phyloP scores from a whole-genome alignment of 2,797 vertebrate species.

The Mus spretus region DNA sequence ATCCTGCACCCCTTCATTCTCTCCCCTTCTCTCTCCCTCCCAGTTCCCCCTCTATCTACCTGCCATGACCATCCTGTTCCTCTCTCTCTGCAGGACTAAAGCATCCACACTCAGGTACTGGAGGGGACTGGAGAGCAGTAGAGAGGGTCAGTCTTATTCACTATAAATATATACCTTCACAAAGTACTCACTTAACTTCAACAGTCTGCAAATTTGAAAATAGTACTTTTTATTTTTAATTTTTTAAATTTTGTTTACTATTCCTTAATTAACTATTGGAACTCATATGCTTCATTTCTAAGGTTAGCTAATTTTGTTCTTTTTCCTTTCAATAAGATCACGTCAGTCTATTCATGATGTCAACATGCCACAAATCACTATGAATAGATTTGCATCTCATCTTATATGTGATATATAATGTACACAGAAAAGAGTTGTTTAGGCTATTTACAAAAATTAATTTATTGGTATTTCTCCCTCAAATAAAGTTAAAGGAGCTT shows the following conservation, averaged over 20 bases:
- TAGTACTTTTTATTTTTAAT: neutral
- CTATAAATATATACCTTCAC: neutral
- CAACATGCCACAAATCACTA: neutral
- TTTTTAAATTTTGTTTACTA: constrained; percentile 27
- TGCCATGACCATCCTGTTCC: neutral
- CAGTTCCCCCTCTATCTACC: neutral
- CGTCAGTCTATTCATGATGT: neutral
- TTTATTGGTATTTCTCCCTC: neutral
- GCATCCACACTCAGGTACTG: neutral
- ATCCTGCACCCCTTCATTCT: neutral
- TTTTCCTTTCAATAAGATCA: neutral
- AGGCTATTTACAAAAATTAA: constrained; percentile 38
- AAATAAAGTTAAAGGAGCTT: neutral
- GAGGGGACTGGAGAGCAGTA: neutral
- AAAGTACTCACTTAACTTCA: neutral
- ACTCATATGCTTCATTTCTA: neutral
- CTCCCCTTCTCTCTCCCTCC: neutral
- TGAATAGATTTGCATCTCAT: neutral
- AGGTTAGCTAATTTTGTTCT: neutral
- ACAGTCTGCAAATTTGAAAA: constrained; percentile 29
- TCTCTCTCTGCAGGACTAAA: neutral
- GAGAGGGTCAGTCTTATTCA: neutral
- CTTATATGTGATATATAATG: constrained; percentile 6
- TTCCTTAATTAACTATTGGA: neutral
- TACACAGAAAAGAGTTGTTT: neutral